phyloP scores from a whole-genome alignment of 2,797 vertebrate species.

The Tenualosa ilisha region DNA sequence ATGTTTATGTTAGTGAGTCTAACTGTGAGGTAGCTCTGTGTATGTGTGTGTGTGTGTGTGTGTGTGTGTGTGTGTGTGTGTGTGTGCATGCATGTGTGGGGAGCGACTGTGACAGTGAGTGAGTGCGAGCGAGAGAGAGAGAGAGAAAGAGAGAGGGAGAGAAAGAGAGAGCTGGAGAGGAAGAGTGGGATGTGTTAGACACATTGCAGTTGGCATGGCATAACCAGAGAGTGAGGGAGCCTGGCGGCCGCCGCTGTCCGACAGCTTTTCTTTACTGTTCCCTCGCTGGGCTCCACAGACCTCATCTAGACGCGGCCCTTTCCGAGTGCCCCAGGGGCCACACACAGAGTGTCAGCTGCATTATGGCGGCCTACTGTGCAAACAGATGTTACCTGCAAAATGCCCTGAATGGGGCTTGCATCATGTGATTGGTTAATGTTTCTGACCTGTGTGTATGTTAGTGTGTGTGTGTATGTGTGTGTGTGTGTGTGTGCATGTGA shows the following conservation, averaged over 20 bases:
- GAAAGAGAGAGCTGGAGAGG: neutral
- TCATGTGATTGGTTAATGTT: neutral
- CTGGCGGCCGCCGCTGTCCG: slow-evolving; percentile 50
- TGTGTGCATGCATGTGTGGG: too few relatives aligned
- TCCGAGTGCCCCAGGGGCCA: slow-evolving; percentile 39
- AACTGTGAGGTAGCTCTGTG: neutral
- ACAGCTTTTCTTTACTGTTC: slow-evolving; percentile 58
- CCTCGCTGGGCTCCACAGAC: slow-evolving; percentile 63
- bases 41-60: neutral
- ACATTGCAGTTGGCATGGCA: neutral
- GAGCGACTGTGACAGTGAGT: neutral
- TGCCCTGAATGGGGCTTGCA: slow-evolving; percentile 46
- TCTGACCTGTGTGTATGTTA: slow-evolving; percentile 45
- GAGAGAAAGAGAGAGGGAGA: neutral
- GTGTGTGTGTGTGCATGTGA: slow-evolving; percentile 43
- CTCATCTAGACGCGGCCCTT: slow-evolving; percentile 51
- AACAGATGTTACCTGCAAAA: slow-evolving; percentile 60
- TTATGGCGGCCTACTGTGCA: slow-evolving; percentile 57
- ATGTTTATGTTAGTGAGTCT: neutral
- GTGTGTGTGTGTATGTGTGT: slow-evolving; percentile 36
- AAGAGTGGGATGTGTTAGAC: neutral
- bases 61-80: neutral
- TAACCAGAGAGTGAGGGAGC: neutral
- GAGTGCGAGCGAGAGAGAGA: neutral
- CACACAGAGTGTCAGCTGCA: neutral